Base-by-base conservation (phyloP, 2,113 vertebrate genomes). In the Hippocampus guttulatus region DNA sequence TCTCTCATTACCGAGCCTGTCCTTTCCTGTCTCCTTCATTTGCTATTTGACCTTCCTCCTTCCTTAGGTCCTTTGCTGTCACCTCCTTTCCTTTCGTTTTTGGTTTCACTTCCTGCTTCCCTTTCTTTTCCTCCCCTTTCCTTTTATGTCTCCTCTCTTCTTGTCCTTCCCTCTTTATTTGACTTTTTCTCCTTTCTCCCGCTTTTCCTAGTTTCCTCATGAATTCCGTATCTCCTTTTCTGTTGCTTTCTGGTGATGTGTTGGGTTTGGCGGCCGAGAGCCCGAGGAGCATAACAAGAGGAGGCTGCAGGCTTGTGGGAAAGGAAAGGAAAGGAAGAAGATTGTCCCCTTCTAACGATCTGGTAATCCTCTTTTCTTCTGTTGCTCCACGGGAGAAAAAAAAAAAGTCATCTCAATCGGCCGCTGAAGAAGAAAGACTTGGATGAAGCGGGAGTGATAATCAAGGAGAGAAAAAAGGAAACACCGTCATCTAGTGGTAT, bases 321-420 rank as follows among this genome's bases (percentile, higher is more conserved):
- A 81, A 84, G 33, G 81, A 33, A 33, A 33, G 30, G 73, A 87
- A 78, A 81, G 73, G 71, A 74, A 69, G 81, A 81, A 83, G 81
- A 86, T 78, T 76, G 77, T 75, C 73, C 76, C 76, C 33, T 8
- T 70, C 80, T 85, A 90, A 89, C 43, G 85, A 88, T 88, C 84
- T 79, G 71, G 72, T 84, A 88, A 89, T 89, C 83, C 82, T 83
- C 66, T 88, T 90, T 81, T 84, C 18, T 51, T 51, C 16, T 74
- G 79, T 84, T 79, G 80, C 83, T 71, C 68, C 73, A 76, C 67
- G 54, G 64, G 81, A 80, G 65, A 72, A 75, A 78, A 78, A 80
- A 68, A 72, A 76, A 67, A 78, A 77, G 78, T 70, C 38, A 47
- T 65, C 43, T 65, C 43, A 16, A 15, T 33, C 30, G 3, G 58